Evolutionary conservation across 1,140 invertebrate genomes (phyloP), one percentile per base, ranked within the genome.

Genomic region (Luehdorfia chinensis): DNA sequence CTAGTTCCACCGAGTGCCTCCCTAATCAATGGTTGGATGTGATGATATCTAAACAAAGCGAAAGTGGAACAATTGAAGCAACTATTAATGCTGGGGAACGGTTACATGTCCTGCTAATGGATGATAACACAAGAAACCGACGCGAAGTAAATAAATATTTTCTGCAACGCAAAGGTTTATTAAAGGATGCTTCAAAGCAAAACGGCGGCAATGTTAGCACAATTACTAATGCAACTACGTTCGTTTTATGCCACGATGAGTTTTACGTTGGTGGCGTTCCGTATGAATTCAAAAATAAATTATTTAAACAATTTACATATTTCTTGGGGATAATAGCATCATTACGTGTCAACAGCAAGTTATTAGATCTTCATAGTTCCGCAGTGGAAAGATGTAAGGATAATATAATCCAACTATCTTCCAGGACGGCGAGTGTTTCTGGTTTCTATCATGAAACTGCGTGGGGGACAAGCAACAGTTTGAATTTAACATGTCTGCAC

Each of bases 401-500:
- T 23, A 61, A 60, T 18, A 65, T 47, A 19, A 25, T 76, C 6
- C 75, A 80, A 33, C 45, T 85, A 7, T 80, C 81, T 4, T 81
- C 81, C 18, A 59, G 66, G 41, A 75, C 74, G 5, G 77, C 81
- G 2, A 85, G 81, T 55, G 39, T 84, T 16, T 85, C 81, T 9
- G 67, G 68, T 16, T 69, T 62, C 3, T 85, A 85, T 50, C 64
- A 75, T 13, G 81, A 85, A 67, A 74, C 53, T 18, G 49, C 49
- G 39, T 81, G 75, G 81, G 79, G 75, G 14, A 66, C 62, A 19
- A 75, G 75, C 3, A 72, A 75, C 12, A 58, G 41, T 16, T 49
- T 85, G n/a, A 85, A 84, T 59, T 50, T 85, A 25, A 72, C 77
- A n/a, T 85, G 81, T 36, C 51, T 85, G 4, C 68, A 80, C 34